Evolutionary conservation across 1,140 invertebrate species (phyloP).

Genomic region (Hylyphantes graminicola): DNA sequence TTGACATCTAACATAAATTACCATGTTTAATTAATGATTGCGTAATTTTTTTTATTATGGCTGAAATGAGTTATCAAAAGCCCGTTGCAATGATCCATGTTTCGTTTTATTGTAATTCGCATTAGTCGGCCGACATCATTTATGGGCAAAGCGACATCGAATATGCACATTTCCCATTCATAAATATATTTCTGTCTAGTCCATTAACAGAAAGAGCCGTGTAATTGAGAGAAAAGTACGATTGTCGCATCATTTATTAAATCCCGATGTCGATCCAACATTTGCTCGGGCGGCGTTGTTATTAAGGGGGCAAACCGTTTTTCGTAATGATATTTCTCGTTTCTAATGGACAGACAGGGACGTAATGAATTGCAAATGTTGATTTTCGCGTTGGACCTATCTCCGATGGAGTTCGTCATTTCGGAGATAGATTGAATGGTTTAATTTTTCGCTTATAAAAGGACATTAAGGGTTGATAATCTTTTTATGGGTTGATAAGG

Average conservation of each 20-base stretch:
- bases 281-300: constrained; percentile 7
- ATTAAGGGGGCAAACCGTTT: background rate
- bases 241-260: constrained; percentile 54
- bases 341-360: constrained; percentile 12
- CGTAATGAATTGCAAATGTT: constrained; percentile 43
- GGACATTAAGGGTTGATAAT: too few relatives aligned
- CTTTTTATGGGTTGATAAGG: too few relatives aligned
- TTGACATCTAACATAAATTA: too few relatives aligned
- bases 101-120: too few relatives aligned
- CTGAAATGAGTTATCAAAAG: too few relatives aligned
- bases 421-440: background rate
- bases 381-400: background rate
- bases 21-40: too few relatives aligned
- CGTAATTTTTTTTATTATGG: too few relatives aligned
- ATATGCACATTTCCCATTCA: background rate
- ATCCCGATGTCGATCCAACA: constrained; percentile 28
- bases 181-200: constrained; percentile 6
- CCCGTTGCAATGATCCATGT: too few relatives aligned
- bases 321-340: constrained; percentile 49
- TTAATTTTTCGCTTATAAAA: too few relatives aligned
- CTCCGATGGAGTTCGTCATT: background rate
- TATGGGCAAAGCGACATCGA: too few relatives aligned
- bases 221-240: constrained; percentile 37
- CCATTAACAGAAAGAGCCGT: constrained; percentile 26
- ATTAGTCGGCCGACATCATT: too few relatives aligned